Evolutionary conservation across 2,888 invertebrate species (phyloP).

Genomic region (Psococerastis gibbosa): DNA sequence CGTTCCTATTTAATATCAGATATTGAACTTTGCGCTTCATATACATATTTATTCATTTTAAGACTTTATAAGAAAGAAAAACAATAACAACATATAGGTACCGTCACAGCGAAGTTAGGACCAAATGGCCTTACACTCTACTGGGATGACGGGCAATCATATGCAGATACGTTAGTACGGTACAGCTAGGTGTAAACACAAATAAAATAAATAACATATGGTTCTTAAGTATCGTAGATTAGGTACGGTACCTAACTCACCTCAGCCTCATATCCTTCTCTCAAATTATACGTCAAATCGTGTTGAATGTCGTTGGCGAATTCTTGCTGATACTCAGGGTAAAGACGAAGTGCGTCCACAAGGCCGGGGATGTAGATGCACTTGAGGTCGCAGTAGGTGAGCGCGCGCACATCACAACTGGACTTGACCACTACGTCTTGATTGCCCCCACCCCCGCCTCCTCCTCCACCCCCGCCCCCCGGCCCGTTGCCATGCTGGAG

Average conservation of each 20-base stretch:
- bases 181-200: background rate
- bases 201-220: background rate
- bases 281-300: conserved; percentile 82
- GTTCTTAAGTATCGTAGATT: background rate
- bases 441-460: conserved; percentile 27
- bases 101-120: no score
- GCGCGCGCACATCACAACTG: conserved; percentile 80
- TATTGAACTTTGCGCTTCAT: no score
- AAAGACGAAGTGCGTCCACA: conserved; percentile 70
- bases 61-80: no score
- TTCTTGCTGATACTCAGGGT: conserved; percentile 88
- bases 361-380: conserved; percentile 82
- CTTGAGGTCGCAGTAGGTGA: conserved; percentile 92
- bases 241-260: conserved; percentile 24
- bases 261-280: conserved; percentile 84
- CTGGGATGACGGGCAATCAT: background rate
- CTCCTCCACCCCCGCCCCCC: conserved; percentile 34
- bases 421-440: conserved; percentile 74
- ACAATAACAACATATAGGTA: no score
- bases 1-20: no score
- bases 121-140: no score
- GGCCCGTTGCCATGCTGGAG: conserved; percentile 29
- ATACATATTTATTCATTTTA: no score
- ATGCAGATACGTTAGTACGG: background rate
- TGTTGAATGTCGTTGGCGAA: conserved; percentile 89